phyloP scores from a whole-genome alignment of 2,888 invertebrate genomes.

The Macrophya alboannulata region DNA sequence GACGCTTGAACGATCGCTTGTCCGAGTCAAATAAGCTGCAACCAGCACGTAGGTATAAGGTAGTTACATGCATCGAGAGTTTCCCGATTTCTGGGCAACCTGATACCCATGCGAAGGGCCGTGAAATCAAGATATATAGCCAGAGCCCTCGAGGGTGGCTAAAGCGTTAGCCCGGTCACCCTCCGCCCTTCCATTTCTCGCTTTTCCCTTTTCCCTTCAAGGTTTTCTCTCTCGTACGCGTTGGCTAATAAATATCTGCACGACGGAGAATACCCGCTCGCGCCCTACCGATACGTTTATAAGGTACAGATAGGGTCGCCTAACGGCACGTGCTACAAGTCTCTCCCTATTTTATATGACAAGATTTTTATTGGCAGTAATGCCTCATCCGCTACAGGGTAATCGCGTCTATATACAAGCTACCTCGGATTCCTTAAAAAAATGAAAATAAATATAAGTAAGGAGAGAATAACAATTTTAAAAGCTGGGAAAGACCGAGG shows the following conservation, averaged over 20 bases:
- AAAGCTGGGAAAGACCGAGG: neutral
- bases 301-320: slow-evolving; percentile 49
- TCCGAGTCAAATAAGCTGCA: slow-evolving; percentile 8
- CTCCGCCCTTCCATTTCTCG: slow-evolving; percentile 21
- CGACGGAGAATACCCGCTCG: slow-evolving; percentile 63
- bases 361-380: slow-evolving; percentile 76
- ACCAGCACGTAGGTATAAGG: neutral
- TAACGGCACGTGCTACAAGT: slow-evolving; percentile 68
- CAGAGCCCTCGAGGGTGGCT: slow-evolving; percentile 61
- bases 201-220: slow-evolving; percentile 37
- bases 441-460: neutral
- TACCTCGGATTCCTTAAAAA: neutral
- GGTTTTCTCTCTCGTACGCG: slow-evolving; percentile 47
- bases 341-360: slow-evolving; percentile 69
- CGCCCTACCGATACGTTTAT: slow-evolving; percentile 57
- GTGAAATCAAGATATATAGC: slow-evolving; percentile 79
- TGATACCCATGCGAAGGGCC: slow-evolving; percentile 79
- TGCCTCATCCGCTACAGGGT: slow-evolving; percentile 59
- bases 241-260: slow-evolving; percentile 74
- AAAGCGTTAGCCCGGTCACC: slow-evolving; percentile 50
- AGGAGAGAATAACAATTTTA: too few relatives aligned
- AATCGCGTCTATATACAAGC: neutral
- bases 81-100: slow-evolving; percentile 79
- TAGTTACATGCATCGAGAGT: slow-evolving; percentile 60
- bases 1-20: slow-evolving; percentile 29